Base-by-base conservation (phyloP, 92 coral and sea anemone species). In the Parazoanthus darwini region DNA sequence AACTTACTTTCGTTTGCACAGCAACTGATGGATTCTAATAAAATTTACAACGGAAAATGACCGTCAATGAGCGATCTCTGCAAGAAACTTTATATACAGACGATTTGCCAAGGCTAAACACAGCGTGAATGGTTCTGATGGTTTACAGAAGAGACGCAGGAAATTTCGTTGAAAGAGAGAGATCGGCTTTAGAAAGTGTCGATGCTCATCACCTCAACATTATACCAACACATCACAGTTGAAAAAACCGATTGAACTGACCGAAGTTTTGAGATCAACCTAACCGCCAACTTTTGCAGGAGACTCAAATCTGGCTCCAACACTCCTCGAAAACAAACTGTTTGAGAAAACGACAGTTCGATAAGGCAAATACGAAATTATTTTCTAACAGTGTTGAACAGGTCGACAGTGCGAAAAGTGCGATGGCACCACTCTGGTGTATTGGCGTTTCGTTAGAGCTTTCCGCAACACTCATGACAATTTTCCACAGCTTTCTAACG, bases 1-100 rank as follows among this genome's bases (percentile, higher is more conserved):
- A 79, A 79, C 82, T 79, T 79, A 79, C 82, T 79, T n/a, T 20
- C 11, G 82, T 26, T 79, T 54, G 82, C 82, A 79, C 42, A 51
- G 82, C 82, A 79, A 79, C 66, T 13, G 82, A 26, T 48, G 39
- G 37, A n/a, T 79, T 79, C 82, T 79, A 79, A 23, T 43, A 78
- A 50, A 25, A 36, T 37, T 76, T 76, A 39, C 80, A 76, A 20
- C 79, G 23, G 82, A 25, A 5, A 37, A 23, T 36, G 63, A 78
- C 82, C 82, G 63, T 46, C 67, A 18, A 25, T 79, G 38, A 51
- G 66, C 66, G 82, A 79, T n/a, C n/a, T 73, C 16, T 33, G 23
- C 82, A 26, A 26, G 22, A 1, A 5, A 14, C 82, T 8, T 39
- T 50, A 42, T 37, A 39, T 42, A 37, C 54, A 42, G 16, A 76